phyloP scores from a whole-genome alignment of 1,140 invertebrate species.

The Bombus cullumanus region DNA sequence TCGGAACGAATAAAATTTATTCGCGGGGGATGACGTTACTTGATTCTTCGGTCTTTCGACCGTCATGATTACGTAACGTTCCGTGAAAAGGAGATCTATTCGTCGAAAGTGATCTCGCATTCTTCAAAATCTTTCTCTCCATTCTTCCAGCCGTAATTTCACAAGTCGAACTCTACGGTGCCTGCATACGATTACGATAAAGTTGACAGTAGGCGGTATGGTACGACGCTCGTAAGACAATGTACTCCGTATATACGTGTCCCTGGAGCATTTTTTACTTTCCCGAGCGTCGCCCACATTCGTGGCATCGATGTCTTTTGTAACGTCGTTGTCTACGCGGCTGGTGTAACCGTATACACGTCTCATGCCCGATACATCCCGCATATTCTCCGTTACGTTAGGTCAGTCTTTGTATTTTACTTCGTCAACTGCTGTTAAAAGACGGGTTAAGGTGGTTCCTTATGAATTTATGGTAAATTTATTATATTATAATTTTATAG shows the following conservation, averaged over 20 bases:
- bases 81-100: neutral
- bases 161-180: constrained; percentile 16
- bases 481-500: no score
- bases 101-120: constrained; percentile 31
- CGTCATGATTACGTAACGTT: neutral
- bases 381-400: constrained; percentile 42
- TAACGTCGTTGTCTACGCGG: neutral
- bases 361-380: constrained; percentile 9
- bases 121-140: constrained; percentile 28
- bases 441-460: no score
- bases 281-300: constrained; percentile 58
- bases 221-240: constrained; percentile 44
- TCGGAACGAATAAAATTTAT: neutral
- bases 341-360: constrained; percentile 8
- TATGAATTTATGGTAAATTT: neutral
- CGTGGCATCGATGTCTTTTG: constrained; percentile 21
- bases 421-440: neutral
- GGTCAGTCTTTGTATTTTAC: constrained; percentile 37
- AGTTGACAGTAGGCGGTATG: constrained; percentile 40
- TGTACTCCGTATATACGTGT: constrained; percentile 6
- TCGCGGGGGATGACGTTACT: neutral
- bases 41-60: no score
- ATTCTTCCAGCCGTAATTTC: constrained; percentile 13
- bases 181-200: constrained; percentile 54
- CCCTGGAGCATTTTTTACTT: constrained; percentile 66